phyloP scores from a whole-genome alignment of 2,113 vertebrate species.

The Antennarius striatus region DNA sequence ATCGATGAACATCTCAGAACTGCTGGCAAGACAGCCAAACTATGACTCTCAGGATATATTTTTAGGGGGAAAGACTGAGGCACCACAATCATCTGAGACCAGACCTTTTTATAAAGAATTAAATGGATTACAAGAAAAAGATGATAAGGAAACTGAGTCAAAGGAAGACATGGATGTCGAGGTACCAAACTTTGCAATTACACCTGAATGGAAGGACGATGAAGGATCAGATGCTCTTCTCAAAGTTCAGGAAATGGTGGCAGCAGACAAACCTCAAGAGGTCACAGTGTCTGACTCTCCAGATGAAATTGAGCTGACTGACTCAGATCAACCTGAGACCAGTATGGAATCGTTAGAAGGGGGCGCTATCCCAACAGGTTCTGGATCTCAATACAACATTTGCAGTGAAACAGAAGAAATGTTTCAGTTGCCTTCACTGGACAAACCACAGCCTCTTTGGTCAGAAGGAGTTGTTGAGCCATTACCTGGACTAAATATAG shows the following conservation, averaged over 20 bases:
- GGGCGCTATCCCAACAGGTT: neutral
- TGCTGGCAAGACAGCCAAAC: neutral
- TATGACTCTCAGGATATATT: slow-evolving; percentile 3
- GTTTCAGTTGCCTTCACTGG: neutral
- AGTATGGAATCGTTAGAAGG: slow-evolving; percentile 10
- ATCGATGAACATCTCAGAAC: slow-evolving; percentile 2
- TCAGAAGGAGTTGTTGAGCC: neutral
- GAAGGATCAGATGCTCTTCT: neutral
- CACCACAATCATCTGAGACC: neutral
- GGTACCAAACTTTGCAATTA: neutral
- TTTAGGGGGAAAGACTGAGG: neutral
- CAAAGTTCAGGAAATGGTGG: neutral
- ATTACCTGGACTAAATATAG: neutral
- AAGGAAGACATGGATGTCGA: neutral
- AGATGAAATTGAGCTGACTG: slow-evolving; percentile 6
- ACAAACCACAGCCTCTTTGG: neutral
- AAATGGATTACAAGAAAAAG: neutral
- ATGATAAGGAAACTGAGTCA: neutral
- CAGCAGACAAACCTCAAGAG: slow-evolving; percentile 6
- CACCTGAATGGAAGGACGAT: neutral
- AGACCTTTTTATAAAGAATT: slow-evolving; percentile 1
- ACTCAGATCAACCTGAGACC: neutral
- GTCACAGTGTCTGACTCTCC: neutral
- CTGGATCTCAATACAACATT: neutral
- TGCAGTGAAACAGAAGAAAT: neutral